Percentiles rank a stretch among this genome's conserved stretches.
Evolutionary conservation across 2,797 vertebrate species (phyloP).

Genomic region (Anas capensis): DNA sequence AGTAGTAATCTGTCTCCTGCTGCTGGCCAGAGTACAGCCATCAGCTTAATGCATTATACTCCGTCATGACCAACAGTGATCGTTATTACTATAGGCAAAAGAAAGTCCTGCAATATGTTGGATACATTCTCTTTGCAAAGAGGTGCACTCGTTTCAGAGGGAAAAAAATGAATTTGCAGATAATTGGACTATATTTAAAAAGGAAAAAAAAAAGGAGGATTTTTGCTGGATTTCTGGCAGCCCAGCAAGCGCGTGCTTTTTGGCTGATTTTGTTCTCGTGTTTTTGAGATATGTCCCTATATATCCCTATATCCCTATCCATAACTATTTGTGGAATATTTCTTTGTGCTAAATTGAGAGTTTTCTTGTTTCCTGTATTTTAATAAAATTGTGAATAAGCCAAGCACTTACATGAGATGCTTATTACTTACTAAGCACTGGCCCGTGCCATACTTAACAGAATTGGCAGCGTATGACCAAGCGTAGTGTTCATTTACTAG

Average conservation of each 20-base stretch:
- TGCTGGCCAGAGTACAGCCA: slow-evolving; percentile 32
- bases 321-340: neutral
- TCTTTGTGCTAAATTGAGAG: neutral
- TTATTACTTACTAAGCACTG: neutral
- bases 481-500: neutral
- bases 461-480: neutral
- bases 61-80: neutral
- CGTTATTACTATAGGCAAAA: neutral
- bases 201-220: rapidly evolving
- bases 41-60: neutral
- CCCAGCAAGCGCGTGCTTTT: neutral
- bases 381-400: neutral
- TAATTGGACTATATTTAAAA: neutral
- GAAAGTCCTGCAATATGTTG: neutral
- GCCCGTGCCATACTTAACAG: neutral
- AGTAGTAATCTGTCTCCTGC: slow-evolving; percentile 27
- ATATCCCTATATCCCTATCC: neutral
- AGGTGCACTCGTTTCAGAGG: neutral
- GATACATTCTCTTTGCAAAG: slow-evolving; percentile 8
- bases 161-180: neutral
- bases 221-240: neutral
- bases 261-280: neutral
- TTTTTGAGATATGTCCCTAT: neutral
- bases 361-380: neutral
- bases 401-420: neutral